phyloP scores from a whole-genome alignment of 2,888 invertebrate species.

The Lasioglossum pauxillum region DNA sequence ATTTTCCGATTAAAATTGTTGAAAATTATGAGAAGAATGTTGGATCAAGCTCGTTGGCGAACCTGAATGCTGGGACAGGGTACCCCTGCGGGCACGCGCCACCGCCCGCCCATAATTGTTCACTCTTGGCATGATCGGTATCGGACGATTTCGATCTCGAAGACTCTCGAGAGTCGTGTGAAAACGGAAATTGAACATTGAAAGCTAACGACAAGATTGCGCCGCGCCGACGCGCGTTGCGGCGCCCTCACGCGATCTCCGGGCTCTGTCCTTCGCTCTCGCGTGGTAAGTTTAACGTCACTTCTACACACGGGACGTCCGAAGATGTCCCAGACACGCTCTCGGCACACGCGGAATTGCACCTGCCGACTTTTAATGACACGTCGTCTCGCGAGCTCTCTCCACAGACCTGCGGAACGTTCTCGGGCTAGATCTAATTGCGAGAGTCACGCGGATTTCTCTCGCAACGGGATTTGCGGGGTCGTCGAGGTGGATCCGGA shows the following conservation, averaged over 20 bases:
- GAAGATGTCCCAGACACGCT: conserved; percentile 19
- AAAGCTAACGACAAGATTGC: conserved; percentile 49
- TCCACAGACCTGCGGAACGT: not conserved
- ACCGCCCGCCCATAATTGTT: conserved; percentile 74
- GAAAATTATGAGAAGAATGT: not conserved
- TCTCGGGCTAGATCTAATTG: not conserved
- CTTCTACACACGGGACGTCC: conserved; percentile 23
- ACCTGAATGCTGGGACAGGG: conserved; percentile 99
- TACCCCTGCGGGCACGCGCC: conserved; percentile 90
- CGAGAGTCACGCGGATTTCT: not conserved
- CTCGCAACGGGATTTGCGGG: conserved; percentile 16
- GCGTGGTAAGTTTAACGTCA: conserved; percentile 70
- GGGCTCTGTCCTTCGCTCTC: conserved; percentile 76
- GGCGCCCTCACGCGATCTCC: conserved; percentile 73
- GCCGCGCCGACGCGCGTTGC: conserved; percentile 55
- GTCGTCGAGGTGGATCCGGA: not conserved
- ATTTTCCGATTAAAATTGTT: too few relatives aligned
- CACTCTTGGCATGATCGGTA: conserved; percentile 74
- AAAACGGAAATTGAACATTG: conserved; percentile 20
- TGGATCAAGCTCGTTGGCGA: conserved; percentile 83
- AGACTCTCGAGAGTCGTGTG: conserved; percentile 10
- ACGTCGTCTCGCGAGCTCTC: conserved; percentile 3
- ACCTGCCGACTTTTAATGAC: conserved; percentile 45
- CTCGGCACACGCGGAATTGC: conserved; percentile 37
- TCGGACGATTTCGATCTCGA: conserved; percentile 50